A percentile compares a stretch with the other conserved stretches of the same genome.
These are phyloP conservation scores for Siphamia tubifer DNA, from an alignment of 2,113 vertebrate species.

Conservation along the genomic window DNA sequence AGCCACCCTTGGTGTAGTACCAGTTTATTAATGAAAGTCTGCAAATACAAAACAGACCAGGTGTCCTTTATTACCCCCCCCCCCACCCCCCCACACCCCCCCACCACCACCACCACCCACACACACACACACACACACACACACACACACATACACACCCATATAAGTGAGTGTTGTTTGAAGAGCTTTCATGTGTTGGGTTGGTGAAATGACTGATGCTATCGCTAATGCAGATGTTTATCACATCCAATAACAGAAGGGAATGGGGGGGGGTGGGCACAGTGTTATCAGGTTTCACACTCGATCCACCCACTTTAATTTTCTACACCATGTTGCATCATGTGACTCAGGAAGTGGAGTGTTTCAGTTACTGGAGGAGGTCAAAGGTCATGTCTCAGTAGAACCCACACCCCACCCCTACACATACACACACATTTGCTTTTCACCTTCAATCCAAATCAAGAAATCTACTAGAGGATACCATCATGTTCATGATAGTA, in stretches of 20 bases:
- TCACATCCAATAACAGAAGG: conserved; percentile 36
- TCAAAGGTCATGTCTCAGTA: conserved; percentile 1
- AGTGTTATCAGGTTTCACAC: conserved; percentile 21
- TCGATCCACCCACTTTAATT: conserved; percentile 16
- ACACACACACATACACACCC: no score
- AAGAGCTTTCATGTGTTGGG: conserved; percentile 23
- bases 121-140: no score
- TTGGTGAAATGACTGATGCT: conserved; percentile 46
- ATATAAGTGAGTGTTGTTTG: conserved; percentile 24
- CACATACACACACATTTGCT: background rate
- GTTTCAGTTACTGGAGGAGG: background rate
- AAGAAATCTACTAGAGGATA: background rate
- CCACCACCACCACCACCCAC: no score
- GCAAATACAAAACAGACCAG: background rate
- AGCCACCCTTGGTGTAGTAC: no score
- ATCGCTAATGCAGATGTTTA: conserved; percentile 42
- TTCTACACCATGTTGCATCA: conserved; percentile 1
- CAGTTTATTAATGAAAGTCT: conserved; percentile 33
- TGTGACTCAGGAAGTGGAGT: background rate
- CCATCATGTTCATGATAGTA: no score
- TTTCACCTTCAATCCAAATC: background rate
- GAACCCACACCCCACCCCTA: background rate
- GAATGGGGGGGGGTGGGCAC: background rate
- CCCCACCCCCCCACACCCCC: no score
- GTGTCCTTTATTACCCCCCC: background rate